phyloP scores from a whole-genome alignment of 2,888 invertebrate genomes.

The Gortyna flavago region DNA sequence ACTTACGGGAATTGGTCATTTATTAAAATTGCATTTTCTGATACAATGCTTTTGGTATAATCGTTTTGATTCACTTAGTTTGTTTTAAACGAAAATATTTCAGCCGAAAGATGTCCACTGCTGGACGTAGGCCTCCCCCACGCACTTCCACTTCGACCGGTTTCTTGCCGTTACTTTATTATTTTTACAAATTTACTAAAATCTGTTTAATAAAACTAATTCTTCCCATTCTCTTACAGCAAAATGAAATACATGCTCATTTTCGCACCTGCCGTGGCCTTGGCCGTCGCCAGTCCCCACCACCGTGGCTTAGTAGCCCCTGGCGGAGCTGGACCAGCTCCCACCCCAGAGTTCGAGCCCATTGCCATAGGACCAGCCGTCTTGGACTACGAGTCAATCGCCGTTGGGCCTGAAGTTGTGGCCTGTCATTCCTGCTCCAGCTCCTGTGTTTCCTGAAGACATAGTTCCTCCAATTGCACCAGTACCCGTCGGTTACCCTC shows the following conservation, averaged over 20 bases:
- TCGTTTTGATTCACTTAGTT: not conserved
- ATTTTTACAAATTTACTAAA: not conserved
- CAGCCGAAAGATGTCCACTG: too few relatives aligned
- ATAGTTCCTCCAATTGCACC: conserved; percentile 25
- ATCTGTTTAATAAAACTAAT: not conserved
- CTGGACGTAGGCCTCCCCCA: too few relatives aligned
- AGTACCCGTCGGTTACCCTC: conserved; percentile 37
- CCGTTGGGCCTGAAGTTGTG: conserved; percentile 51
- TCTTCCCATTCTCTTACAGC: conserved; percentile 39
- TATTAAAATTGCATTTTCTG: not conserved
- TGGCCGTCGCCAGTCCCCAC: conserved; percentile 71
- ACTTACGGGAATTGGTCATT: too few relatives aligned
- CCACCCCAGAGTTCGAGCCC: conserved; percentile 27
- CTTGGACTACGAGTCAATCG: conserved; percentile 44
- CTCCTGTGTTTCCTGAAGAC: conserved; percentile 34
- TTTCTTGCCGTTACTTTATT: not conserved
- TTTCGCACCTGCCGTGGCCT: conserved; percentile 69
- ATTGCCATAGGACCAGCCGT: conserved; percentile 38
- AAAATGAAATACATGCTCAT: conserved; percentile 73
- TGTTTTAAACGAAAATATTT: too few relatives aligned
- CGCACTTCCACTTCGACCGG: too few relatives aligned
- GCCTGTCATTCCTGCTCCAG: conserved; percentile 19
- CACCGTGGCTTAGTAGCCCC: conserved; percentile 60
- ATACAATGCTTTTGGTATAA: not conserved
- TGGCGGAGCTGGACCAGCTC: conserved; percentile 53